These are phyloP conservation scores for Odontomachus brunneus DNA, from an alignment of 1,140 invertebrate species.

Conservation along the genomic window DNA sequence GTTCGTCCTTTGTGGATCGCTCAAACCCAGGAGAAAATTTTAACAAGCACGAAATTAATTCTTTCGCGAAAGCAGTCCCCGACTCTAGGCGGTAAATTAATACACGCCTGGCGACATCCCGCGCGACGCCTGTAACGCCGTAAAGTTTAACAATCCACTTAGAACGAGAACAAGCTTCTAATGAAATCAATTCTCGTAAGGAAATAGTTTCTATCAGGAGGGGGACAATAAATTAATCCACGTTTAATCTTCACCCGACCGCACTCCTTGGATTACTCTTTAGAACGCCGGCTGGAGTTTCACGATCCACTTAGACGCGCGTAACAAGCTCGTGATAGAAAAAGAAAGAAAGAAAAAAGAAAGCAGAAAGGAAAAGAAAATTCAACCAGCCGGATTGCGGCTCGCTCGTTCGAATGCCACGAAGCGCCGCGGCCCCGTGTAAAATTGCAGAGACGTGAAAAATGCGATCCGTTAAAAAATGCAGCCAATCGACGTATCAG, in stretches of 20 bases:
- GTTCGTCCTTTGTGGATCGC: neutral
- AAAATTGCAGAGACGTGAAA: neutral
- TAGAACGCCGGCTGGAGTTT: conserved; percentile 33
- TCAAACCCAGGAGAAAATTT: conserved; percentile 25
- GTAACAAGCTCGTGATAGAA: conserved; percentile 21
- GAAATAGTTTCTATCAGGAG: conserved; percentile 48
- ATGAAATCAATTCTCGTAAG: conserved; percentile 59
- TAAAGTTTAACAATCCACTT: conserved; percentile 58
- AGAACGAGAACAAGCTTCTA: conserved; percentile 33
- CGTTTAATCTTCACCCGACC: conserved; percentile 51
- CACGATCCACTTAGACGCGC: conserved; percentile 42
- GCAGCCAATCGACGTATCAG: neutral
- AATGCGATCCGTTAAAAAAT: neutral
- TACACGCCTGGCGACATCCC: conserved; percentile 8
- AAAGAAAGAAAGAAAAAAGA: neutral
- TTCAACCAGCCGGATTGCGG: conserved; percentile 28
- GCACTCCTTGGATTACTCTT: conserved; percentile 51
- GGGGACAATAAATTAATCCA: conserved; percentile 52
- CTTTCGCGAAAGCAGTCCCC: conserved; percentile 40
- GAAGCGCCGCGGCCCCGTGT: too few relatives aligned
- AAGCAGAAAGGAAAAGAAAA: conserved; percentile 42
- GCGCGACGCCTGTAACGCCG: conserved; percentile 14
- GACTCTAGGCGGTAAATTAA: conserved; percentile 43
- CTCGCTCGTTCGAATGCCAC: neutral
- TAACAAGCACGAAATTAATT: conserved; percentile 45